phyloP scores from a whole-genome alignment of 2,797 vertebrate species.

The Danio albolineatus region DNA sequence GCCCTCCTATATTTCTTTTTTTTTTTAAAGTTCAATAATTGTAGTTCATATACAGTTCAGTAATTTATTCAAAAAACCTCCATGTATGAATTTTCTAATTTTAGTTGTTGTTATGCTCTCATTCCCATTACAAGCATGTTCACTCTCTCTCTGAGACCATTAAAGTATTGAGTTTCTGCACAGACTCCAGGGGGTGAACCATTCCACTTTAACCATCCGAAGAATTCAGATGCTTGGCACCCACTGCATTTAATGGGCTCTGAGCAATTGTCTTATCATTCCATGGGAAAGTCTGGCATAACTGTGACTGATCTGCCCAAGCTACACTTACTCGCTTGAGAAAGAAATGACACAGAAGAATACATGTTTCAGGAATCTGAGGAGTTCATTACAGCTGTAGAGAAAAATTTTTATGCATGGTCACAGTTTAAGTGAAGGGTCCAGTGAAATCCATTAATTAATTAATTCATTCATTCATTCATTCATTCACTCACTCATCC shows the following conservation, averaged over 20 bases:
- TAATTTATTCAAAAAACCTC: not conserved
- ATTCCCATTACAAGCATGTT: constrained; percentile 6
- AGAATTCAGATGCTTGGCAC: constrained; percentile 56
- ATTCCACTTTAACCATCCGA: constrained; percentile 47
- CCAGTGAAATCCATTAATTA: too few relatives aligned
- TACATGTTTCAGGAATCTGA: constrained; percentile 52
- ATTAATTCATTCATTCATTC: too few relatives aligned
- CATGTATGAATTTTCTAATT: constrained; percentile 30
- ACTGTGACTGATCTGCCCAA: constrained; percentile 41
- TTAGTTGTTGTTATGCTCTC: constrained; percentile 10
- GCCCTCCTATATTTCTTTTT: not conserved
- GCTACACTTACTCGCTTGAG: not conserved
- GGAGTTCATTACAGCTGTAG: constrained; percentile 46
- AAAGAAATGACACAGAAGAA: constrained; percentile 27
- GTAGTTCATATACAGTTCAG: not conserved
- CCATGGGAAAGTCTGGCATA: constrained; percentile 51
- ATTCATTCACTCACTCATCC: too few relatives aligned
- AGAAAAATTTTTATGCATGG: constrained; percentile 20
- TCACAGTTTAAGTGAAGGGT: not conserved
- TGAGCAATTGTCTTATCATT: constrained; percentile 58
- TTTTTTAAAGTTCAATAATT: not conserved
- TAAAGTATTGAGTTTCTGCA: constrained; percentile 50
- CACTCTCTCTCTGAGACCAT: constrained; percentile 35
- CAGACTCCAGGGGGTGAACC: constrained; percentile 43
- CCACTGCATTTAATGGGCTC: constrained; percentile 44